Evolutionary conservation across 1,140 invertebrate genomes (phyloP), one percentile per base, ranked within the genome.

Genomic region (Ooceraea biroi): DNA sequence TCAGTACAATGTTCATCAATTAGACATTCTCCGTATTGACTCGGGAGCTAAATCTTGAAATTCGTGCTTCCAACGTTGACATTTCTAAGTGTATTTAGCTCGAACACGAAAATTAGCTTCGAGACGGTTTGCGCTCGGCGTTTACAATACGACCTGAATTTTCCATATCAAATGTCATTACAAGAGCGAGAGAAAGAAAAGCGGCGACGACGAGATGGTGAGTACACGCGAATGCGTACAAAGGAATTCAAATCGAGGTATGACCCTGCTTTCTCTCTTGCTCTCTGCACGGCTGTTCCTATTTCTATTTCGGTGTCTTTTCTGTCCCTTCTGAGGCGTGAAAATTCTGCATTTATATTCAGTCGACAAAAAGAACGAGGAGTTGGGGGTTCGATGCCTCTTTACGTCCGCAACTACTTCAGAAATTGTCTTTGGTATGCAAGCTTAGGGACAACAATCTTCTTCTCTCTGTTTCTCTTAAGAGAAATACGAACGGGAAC

Each of bases 311-410:
- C 22, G 25, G 44, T 60, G 65, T 86, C 65, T 41, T 57, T 72
- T 46, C 50, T 57, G 19, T 71, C 52, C 36, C 4, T 22, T 17
- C 7, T 22, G 57, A 77, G 71, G 27, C 27, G 71, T 41, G 84
- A 77, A 89, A 88, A 88, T 89, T 85, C 84, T 69, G 55, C 82
- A 88, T 89, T 86, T 89, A 89, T 87, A 89, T 88, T 89, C 80
- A 78, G 19, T 12, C n/a, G 14, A 74, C 55, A 82, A 66, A 85
- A 83, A 63, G 58, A 83, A 22, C 44, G 66, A 36, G 48, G 3
- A 17, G n/a, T 73, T 11, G 55, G 27, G 25, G 4, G 17, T 41
- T 82, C 25, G 8, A 12, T 50, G 50, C 12, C 41, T 83, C 61
- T 36, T 68, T 44, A 63, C 17, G 72, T 36, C 55, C 48, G 12